phyloP scores from a whole-genome alignment of 2,113 vertebrate species.

The Caretta caretta region DNA sequence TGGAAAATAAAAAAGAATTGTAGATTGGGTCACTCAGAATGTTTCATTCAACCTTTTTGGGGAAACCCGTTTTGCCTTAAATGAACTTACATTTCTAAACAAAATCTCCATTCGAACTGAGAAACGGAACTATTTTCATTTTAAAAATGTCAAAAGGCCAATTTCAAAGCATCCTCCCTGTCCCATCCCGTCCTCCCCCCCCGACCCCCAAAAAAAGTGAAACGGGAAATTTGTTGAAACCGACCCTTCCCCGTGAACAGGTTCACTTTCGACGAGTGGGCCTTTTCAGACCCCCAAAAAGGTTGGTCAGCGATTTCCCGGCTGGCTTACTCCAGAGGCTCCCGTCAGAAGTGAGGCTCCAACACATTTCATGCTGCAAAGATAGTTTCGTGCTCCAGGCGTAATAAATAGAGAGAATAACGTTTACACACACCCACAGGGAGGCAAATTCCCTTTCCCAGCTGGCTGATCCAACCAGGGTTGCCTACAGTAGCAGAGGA shows the following conservation, averaged over 20 bases:
- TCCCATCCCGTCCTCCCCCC: too few relatives aligned
- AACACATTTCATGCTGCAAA: not conserved
- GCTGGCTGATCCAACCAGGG: not conserved
- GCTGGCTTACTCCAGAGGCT: not conserved
- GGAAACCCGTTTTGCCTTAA: not conserved
- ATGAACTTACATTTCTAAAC: not conserved
- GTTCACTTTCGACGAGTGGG: not conserved
- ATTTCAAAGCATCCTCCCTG: not conserved
- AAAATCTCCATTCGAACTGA: not conserved
- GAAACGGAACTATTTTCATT: not conserved
- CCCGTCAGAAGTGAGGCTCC: not conserved
- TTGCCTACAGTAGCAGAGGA: not conserved
- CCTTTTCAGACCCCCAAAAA: not conserved
- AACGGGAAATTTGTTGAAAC: not conserved
- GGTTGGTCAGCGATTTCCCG: not conserved
- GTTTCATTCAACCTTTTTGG: not conserved
- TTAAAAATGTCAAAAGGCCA: not conserved
- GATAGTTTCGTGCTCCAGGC: accelerated
- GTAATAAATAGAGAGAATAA: not conserved
- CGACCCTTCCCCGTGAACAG: not conserved
- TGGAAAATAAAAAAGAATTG: not conserved
- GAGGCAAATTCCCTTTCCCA: not conserved
- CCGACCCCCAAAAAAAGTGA: not conserved
- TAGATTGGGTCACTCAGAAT: not conserved
- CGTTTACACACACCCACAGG: not conserved